Base-by-base conservation (phyloP, 2,113 vertebrate species). In the Stegostoma tigrinum region DNA sequence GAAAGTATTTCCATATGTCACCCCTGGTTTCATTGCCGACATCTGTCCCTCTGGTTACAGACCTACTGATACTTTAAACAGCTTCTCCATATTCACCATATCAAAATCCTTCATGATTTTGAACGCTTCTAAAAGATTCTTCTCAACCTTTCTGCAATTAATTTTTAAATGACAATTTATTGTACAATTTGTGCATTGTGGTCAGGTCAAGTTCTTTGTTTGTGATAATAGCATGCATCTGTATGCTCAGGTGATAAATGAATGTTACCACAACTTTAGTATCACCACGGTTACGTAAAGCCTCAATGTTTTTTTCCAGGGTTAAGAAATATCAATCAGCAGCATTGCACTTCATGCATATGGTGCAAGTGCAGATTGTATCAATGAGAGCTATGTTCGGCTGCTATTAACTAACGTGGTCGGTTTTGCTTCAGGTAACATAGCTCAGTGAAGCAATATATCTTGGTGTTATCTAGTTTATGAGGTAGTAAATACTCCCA, bases 371-470 rank as follows among this genome's bases (percentile, higher is more conserved):
- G 15, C 61, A 72, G 94, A 75, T 30, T 95, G 67, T 70, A 45
- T 48, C 66, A 94, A n/a, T 42, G 38, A 14, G 38, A 70, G 38
- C 1, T 24, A 95, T 48, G 27, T 27, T 45, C 72, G 14, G 94
- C 94, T 17, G n/a, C 68, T 70, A 72, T 30, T 95, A 48, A 52
- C 21, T 95, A 23, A 2, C 24, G 48, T 72, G 27, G 94, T 52
- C 67, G 52, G 12, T 72, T 94, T 95, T 17, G 91, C 91, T 94
- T 12, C n/a, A 67, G 64, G 66, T 95, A 34, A 95, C 42, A 34
- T 48, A 75, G 24, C 45, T 95, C 66, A 95, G 68, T 95, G 93
- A 95, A 95, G 42, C 34, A 68, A 72, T 95, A 75, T 66, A 93
- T 61, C 94, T 95, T 75, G 45, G 23, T 4, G 27, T 72, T 95